These are phyloP conservation scores for Episyrphus balteatus DNA, from an alignment of 1,140 invertebrate species.

Conservation along the genomic window DNA sequence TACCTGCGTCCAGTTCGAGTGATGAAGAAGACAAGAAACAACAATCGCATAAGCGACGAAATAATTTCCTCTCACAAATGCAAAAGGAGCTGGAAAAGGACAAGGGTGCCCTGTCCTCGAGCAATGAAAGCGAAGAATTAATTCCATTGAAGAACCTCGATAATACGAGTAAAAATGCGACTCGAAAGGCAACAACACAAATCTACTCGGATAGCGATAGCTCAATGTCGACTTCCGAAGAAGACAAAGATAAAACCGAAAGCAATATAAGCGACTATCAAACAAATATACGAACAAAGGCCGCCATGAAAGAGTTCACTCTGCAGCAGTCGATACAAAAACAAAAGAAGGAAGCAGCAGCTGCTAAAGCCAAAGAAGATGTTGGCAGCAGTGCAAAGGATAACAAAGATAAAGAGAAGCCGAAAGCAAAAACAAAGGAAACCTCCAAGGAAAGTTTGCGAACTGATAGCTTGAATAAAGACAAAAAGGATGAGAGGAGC, in stretches of 20 bases:
- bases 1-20: constrained; percentile 34
- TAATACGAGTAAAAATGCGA: constrained; percentile 8
- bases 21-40: constrained; percentile 31
- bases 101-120: constrained; percentile 42
- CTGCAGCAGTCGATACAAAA: constrained; percentile 14
- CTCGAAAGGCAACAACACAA: constrained; percentile 36
- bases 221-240: constrained; percentile 19
- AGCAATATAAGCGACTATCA: constrained; percentile 54
- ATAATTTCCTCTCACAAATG: constrained; percentile 39
- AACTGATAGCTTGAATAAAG: constrained; percentile 2
- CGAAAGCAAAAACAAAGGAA: constrained; percentile 1
- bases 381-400: not conserved
- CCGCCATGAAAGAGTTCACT: constrained; percentile 69
- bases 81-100: constrained; percentile 49
- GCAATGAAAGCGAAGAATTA: constrained; percentile 65
- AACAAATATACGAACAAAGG: constrained; percentile 63
- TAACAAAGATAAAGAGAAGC: not conserved
- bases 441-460: not conserved
- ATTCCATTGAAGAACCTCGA: constrained; percentile 39
- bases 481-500: constrained; percentile 5
- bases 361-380: constrained; percentile 1
- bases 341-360: not conserved
- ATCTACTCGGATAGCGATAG: constrained; percentile 33
- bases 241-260: constrained; percentile 38
- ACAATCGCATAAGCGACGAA: constrained; percentile 26